A percentile compares a stretch with the other conserved stretches of the same genome.
Conservation (phyloP, 2,113 vertebrate species). For the Lanius collurio region DNA sequence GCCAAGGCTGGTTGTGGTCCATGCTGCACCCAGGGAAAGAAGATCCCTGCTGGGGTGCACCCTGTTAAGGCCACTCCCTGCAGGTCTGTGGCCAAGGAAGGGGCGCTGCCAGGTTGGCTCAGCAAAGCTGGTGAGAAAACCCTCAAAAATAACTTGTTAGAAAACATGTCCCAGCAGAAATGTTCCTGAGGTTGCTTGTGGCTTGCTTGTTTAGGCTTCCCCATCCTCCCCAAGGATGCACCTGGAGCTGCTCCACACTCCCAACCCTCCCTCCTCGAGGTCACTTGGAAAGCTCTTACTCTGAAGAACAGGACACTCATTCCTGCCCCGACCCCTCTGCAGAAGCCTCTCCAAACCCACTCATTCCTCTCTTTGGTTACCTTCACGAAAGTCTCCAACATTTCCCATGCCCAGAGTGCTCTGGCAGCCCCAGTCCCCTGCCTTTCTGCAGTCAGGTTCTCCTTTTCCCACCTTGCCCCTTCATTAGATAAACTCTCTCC, state of each 20-base stretch:
- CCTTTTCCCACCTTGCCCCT: neutral
- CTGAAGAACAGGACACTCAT: neutral
- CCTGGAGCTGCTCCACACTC: neutral
- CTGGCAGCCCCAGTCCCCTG: neutral
- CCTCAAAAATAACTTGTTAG: neutral
- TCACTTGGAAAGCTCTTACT: neutral
- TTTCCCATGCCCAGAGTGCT: neutral
- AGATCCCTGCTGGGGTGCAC: neutral
- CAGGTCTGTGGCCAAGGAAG: neutral
- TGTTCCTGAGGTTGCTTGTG: accelerated
- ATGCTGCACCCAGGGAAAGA: neutral
- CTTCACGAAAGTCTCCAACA: accelerated
- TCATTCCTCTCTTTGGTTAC: neutral
- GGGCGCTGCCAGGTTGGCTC: neutral
- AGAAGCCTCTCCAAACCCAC: neutral
- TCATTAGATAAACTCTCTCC: neutral
- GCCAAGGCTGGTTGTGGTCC: neutral
- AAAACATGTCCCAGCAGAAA: neutral
- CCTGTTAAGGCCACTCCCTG: neutral
- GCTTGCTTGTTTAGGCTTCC: neutral
- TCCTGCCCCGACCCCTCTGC: neutral
- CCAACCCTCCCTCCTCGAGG: neutral
- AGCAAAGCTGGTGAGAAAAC: neutral
- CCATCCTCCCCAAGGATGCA: neutral
- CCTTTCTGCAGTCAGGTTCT: neutral